phyloP scores from a whole-genome alignment of 1,140 invertebrate species.

The Dolichoris vasculosae region DNA sequence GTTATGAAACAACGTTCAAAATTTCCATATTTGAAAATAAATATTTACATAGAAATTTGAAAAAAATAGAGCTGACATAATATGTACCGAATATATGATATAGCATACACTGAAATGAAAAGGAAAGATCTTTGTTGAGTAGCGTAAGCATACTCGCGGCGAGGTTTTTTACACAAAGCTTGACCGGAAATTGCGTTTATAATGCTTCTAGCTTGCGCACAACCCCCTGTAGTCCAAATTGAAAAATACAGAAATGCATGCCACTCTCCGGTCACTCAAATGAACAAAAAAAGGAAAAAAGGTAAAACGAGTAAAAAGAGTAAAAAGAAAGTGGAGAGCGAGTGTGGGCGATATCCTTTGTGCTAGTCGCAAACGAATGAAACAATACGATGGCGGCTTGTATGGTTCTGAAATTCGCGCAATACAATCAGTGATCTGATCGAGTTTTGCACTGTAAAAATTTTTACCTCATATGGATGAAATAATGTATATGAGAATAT shows the following conservation, averaged over 20 bases:
- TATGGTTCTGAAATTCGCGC: conserved; percentile 59
- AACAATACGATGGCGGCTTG: conserved; percentile 58
- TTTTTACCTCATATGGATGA: conserved; percentile 53
- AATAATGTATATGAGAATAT: background rate
- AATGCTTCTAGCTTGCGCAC: conserved; percentile 56
- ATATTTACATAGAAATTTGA: background rate
- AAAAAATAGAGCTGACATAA: background rate
- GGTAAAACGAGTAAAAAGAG: background rate
- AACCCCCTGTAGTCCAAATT: conserved; percentile 48
- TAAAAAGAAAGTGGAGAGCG: background rate
- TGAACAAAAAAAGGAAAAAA: conserved; percentile 7
- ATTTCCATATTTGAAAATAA: background rate
- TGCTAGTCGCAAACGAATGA: conserved; percentile 55
- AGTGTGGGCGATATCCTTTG: conserved; percentile 53
- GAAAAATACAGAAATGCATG: conserved; percentile 59
- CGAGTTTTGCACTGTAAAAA: conserved; percentile 49
- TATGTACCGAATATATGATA: background rate
- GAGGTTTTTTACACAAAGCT: conserved; percentile 37
- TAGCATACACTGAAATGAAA: background rate
- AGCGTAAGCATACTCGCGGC: conserved; percentile 25
- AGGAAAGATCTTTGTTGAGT: conserved; percentile 27
- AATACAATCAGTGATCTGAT: conserved; percentile 59
- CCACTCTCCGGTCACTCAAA: conserved; percentile 46
- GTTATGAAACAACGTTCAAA: background rate
- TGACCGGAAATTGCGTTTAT: conserved; percentile 65